These are phyloP conservation scores for Acrocephalus kingi DNA, from an alignment of 2,113 vertebrate genomes.

Conservation along the genomic window DNA sequence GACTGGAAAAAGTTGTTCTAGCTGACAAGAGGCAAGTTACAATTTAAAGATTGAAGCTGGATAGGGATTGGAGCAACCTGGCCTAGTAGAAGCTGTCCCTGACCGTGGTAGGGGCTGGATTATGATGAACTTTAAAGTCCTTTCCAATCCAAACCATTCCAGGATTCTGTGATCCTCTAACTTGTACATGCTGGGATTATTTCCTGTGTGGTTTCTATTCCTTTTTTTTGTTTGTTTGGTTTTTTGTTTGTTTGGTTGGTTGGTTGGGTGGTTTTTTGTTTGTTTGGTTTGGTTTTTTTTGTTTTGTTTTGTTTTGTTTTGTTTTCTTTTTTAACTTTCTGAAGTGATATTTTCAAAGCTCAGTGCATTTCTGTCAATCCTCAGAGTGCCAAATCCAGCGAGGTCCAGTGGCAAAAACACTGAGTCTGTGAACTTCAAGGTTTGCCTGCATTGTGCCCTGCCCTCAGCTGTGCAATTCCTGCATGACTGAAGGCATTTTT, in stretches of 20 bases:
- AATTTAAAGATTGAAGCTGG: background rate
- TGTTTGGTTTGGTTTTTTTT: too few species aligned
- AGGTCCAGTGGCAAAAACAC: background rate
- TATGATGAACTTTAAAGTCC: background rate
- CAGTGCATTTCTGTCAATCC: background rate
- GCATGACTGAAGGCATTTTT: fast-evolving
- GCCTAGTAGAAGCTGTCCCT: background rate
- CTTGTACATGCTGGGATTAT: background rate
- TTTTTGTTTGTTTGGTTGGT: background rate
- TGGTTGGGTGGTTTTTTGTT: too few species aligned
- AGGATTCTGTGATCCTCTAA: background rate
- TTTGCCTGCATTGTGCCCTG: background rate
- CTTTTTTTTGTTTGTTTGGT: too few species aligned
- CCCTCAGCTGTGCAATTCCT: background rate
- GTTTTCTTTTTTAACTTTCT: too few species aligned
- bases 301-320: background rate
- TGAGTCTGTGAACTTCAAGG: background rate
- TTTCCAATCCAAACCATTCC: background rate
- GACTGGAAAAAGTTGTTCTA: background rate
- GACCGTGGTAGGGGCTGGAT: background rate
- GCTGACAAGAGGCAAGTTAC: background rate
- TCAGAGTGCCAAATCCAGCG: background rate
- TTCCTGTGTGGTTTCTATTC: background rate
- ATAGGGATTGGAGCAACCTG: background rate
- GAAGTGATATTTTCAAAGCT: background rate